A percentile compares a stretch with the other conserved stretches of the same genome.
Evolutionary conservation across 2,113 vertebrate species (phyloP).

Genomic region (Triplophysa dalaica): DNA sequence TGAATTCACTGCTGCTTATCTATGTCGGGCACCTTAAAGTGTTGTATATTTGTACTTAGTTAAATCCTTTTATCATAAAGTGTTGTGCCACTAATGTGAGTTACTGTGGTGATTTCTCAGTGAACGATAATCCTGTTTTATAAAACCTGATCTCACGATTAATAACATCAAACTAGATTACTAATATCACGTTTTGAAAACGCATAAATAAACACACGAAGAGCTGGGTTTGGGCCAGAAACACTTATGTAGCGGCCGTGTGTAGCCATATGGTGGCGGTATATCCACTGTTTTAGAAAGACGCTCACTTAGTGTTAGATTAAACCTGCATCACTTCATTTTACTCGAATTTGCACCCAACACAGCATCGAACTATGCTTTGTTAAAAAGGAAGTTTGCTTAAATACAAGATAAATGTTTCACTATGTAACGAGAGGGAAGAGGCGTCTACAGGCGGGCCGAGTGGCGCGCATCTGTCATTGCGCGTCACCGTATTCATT

Average conservation of each 20-base stretch:
- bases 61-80: slow-evolving; percentile 53
- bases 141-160: not conserved
- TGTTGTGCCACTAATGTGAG: slow-evolving; percentile 25
- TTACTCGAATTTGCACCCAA: not conserved
- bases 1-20: slow-evolving; percentile 37
- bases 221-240: too few species aligned
- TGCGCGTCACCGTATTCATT: not conserved
- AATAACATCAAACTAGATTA: too few species aligned
- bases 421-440: not conserved
- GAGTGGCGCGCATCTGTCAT: slow-evolving; percentile 44
- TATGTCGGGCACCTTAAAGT: slow-evolving; percentile 41
- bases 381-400: too few species aligned
- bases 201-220: too few species aligned
- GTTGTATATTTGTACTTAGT: slow-evolving; percentile 56
- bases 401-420: not conserved
- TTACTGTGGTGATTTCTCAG: slow-evolving; percentile 4
- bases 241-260: not conserved
- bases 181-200: too few species aligned
- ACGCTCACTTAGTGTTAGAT: not conserved
- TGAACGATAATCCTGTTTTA: too few species aligned
- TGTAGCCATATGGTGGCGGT: slow-evolving; percentile 25
- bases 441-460: slow-evolving; percentile 39
- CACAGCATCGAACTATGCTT: not conserved
- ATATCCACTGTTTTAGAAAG: not conserved
- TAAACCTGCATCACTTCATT: not conserved